Base-by-base conservation (phyloP, 2,797 vertebrate species). In the Falco novaeseelandiae region DNA sequence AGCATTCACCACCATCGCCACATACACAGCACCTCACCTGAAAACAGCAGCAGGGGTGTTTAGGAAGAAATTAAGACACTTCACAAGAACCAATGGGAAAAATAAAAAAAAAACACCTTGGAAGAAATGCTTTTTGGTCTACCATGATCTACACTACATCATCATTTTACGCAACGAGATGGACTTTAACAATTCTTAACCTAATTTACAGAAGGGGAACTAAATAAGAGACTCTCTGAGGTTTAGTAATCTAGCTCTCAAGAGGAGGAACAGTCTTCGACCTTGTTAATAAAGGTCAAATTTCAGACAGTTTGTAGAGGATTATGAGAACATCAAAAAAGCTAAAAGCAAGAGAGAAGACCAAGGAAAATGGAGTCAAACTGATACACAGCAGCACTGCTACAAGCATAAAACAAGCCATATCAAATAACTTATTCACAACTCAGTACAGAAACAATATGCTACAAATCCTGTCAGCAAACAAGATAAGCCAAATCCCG, bases 271-370 rank as follows among this genome's bases (percentile, higher is more conserved):
- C 77, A 49, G 42, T 44, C 87, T 93, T 67, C 0, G 0, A 77
- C 48, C 63, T 85, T 92, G 91, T 93, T 96, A 96, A 94, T 92
- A 93, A 89, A 92, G 92, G 82, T 87, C 55, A 87, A 48, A 85
- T 78, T 96, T 96, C 83, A 89, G 80, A 74, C 58, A 91, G 73
- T 46, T 93, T 85, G 74, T 40, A 70, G 36, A 27, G 26, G 73
- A 72, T n/a, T 77, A 61, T 4, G n/a, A 87, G 74, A 89, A 77
- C 55, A 63, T 52, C 66, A 82, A 79, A 84, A 73, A 38, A 88
- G 44, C 30, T 57, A 51, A 67, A 83, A 92, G 66, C 0, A 3
- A 57, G 72, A 52, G 67, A 72, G 38, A 89, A 54, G 74, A 82
- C 30, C 48, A 72, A 63, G 55, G 42, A 70, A 79, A 79, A 89